Base-by-base conservation (phyloP, 2,113 vertebrate genomes). In the Eudyptes chrysolophus region DNA sequence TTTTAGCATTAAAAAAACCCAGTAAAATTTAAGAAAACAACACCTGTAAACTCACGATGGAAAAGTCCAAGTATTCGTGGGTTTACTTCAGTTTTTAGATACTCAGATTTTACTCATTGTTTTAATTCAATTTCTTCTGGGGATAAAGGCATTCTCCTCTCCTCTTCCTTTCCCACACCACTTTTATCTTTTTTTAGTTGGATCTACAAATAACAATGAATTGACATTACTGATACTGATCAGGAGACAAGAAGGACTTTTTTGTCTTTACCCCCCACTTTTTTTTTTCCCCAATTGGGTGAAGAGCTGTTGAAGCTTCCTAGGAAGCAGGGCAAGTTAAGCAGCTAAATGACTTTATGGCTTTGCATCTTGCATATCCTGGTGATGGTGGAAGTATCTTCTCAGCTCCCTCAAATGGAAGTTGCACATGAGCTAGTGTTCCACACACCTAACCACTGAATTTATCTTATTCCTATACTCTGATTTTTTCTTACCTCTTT, bases 231-330 rank as follows among this genome's bases (percentile, higher is more conserved):
- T 51, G 54, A 54, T 9, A 54, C 25, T 14, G 22, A 62, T 38
- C 58, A 62, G 27, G 27, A 83, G 48, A 72, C 11, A 51, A 55
- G 30, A 7, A 91, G 17, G 42, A 40, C 13, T 10, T 62, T 68
- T 72, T 42, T 24, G 7, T 36, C 49, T 82, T 87, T 75, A 36
- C 4, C 5, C 20, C 3, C 9, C 6, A 4, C 11, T 34, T 36
- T 40, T 57, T 24, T n/a, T 29, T 18, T 3, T 2, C 22, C 7
- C 42, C 14, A 27, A 0, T 3, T 49, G 12, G 8, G 12, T 68
- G 24, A 57, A 72, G 40, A 72, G 24, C 54, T 62, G 26, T 49
- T 58, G n/a, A n/a, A 78, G 17, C 8, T 78, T 72, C 27, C 17
- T 22, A 62, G 32, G 36, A 44, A 88, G 48, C 29, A 68, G 46